Evolutionary conservation across 2,797 vertebrate genomes (phyloP), one percentile per base, ranked within the genome.

Genomic region (Mormyrus hasselquistii): DNA sequence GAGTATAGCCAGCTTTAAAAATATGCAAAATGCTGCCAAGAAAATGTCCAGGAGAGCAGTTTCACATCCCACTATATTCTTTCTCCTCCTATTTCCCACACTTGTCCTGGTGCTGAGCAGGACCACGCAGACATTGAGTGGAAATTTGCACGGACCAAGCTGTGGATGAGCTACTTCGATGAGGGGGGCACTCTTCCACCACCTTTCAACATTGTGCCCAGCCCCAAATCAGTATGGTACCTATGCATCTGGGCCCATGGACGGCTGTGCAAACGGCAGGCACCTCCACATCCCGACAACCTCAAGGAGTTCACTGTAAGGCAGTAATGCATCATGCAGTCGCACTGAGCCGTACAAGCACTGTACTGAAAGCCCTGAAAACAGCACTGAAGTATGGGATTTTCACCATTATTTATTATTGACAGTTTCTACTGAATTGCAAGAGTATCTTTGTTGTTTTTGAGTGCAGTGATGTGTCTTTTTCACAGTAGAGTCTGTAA

Each of bases 151-250:
- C 95, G 98, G 89, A 99, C 98, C 0, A 99, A 99, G 92, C 96
- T 99, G 91, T 99, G 98, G 98, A 99, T 99, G 98, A 98, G 98
- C 91, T 99, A 99, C 91, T 99, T 99, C 0, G 98, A 99, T 4
- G 98, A 99, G 94, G 98, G 98, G 0, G 97, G 97, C 29, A 98
- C 98, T 47, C 94, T 99, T 91, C 98, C 98, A 7, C 97, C 98
- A 19, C 98, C 98, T 0, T 99, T 99, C 90, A 99, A 99, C 94
- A 98, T 99, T 38, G 92, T 99, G 65, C 97, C 97, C 7, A 98
- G 98, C 82, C 98, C 97, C 90, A 99, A 99, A 93, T 98, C 98
- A 0, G 91, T 97, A 93, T 97, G 97, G 94, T 98, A 99, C 93
- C 96, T 99, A 34, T 97, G 97, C 92, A 96, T 96, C 93, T 99